phyloP scores from a whole-genome alignment of 2,888 invertebrate genomes.

The Chymomyza fuscimana region DNA sequence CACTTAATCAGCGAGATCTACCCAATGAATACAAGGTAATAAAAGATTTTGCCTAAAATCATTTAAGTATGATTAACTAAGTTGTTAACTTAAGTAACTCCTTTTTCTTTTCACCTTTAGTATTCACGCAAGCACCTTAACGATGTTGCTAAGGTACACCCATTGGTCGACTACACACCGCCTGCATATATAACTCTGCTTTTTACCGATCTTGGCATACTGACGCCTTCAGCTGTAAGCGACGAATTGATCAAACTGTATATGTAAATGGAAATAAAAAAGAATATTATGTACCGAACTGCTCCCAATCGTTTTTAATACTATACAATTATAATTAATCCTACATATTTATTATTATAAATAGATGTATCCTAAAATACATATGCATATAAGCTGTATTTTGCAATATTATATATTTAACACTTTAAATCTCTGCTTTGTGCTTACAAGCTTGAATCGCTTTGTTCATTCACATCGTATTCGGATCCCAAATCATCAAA shows the following conservation, averaged over 20 bases:
- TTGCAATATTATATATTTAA: constrained; percentile 11
- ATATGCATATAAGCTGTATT: constrained; percentile 19
- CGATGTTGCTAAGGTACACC: constrained; percentile 84
- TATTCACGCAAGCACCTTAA: constrained; percentile 76
- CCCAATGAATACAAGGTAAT: constrained; percentile 90
- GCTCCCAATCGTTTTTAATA: constrained; percentile 1
- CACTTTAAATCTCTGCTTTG: constrained; percentile 44
- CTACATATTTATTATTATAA: constrained; percentile 13
- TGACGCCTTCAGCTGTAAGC: constrained; percentile 98
- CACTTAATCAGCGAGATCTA: constrained; percentile 94
- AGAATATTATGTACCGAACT: constrained; percentile 30
- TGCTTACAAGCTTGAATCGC: constrained; percentile 34
- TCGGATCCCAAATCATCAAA: constrained; percentile 56
- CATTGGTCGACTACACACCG: constrained; percentile 97
- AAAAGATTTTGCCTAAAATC: neutral
- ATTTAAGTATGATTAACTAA: too few relatives aligned
- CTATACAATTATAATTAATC: neutral
- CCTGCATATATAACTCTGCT: constrained; percentile 94
- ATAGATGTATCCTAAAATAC: constrained; percentile 29
- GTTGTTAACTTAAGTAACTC: constrained; percentile 63
- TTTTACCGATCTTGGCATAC: constrained; percentile 96
- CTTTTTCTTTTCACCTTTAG: constrained; percentile 40
- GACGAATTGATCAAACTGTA: constrained; percentile 98
- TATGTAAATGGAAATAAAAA: constrained; percentile 82
- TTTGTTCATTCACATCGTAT: constrained; percentile 43